Base-by-base conservation (phyloP, 64 coral and sea anemone genomes). In the Platygyra sinensis region DNA sequence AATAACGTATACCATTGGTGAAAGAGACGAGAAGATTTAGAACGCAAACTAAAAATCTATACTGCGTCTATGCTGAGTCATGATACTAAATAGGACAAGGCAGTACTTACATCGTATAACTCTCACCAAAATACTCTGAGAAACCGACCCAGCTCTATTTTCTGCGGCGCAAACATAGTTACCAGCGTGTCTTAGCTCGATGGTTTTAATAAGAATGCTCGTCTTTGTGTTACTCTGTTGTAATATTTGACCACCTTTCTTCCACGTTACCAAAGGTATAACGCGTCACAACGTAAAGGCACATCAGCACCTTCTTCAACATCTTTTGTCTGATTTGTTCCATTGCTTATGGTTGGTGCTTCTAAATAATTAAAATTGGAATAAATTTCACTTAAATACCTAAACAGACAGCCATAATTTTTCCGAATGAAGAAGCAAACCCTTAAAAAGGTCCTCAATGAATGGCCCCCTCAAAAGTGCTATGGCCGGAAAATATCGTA, bases 81-180 rank as follows among this genome's bases (percentile, higher is more conserved):
- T n/a, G n/a, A n/a, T n/a, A n/a, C 38, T 39, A 39, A 5, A 39
- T 5, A 5, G 38, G 38, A 39, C 38, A 39, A 39, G 38, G 38
- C n/a, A n/a, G n/a, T 39, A 39, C 2, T 25, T n/a, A n/a, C n/a
- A n/a, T n/a, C n/a, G n/a, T n/a, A n/a, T n/a, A n/a, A n/a, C n/a
- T n/a, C n/a, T n/a, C n/a, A n/a, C n/a, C n/a, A n/a, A n/a, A n/a
- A n/a, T n/a, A n/a, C n/a, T n/a, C n/a, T n/a, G n/a, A n/a, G 73
- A 78, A 0, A 1, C 74, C 4, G 33, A 11, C 39, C 87, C 87
- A 36, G 60, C 87, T 62, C 5, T 0, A 24, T 78, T 89, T 62
- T n/a, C 50, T 5, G 87, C 87, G 42, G 28, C 78, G 46, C 87
- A 89, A 6, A 78, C 27, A 52, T 89, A 89, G 32, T 1, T 69